Evolutionary conservation across 2,797 vertebrate genomes (phyloP), one percentile per base, ranked within the genome.

Genomic region (Lutjanus argentimaculatus): DNA sequence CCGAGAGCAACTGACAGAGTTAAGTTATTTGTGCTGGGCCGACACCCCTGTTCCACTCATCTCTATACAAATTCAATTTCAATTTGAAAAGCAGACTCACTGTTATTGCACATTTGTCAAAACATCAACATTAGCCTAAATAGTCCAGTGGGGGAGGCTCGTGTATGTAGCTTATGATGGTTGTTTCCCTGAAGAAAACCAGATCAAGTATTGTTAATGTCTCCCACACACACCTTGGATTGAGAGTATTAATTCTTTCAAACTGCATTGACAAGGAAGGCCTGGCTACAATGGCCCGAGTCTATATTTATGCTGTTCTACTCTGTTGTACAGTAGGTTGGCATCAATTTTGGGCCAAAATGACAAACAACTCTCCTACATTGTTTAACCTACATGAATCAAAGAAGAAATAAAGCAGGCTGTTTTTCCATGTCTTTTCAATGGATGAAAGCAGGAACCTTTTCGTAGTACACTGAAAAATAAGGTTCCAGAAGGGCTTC

Each of bases 1-100:
- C 88, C 90, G 67, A 75, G 72, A 91, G 83, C 89, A 55, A 85
- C 90, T 88, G 81, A 86, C 88, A 87, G 88, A 90, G 86, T 88
- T 86, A 80, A 88, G 85, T 88, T 92, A 86, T 92, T 89, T 90
- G 81, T 80, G 89, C 83, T 40, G 67, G 81, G 76, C 79, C 59
- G 73, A 87, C 88, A 75, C 72, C 75, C 69, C 62, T 63, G 78
- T 87, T 87, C 79, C 74, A 69, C 88, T 89, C 82, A 74, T 89
- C 80, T 87, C 81, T 85, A 65, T 86, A 90, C 83, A 88, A 91
- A 93, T 89, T 89, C 82, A 84, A 89, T 93, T 93, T 93, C 73
- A 84, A 80, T 92, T 86, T 84, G 82, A 87, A 90, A 85, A 88
- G 88, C 73, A 84, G 82, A 62, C 84, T 77, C 40, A 12, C 65